phyloP scores from a whole-genome alignment of 2,113 vertebrate species.

The Ranitomeya variabilis region DNA sequence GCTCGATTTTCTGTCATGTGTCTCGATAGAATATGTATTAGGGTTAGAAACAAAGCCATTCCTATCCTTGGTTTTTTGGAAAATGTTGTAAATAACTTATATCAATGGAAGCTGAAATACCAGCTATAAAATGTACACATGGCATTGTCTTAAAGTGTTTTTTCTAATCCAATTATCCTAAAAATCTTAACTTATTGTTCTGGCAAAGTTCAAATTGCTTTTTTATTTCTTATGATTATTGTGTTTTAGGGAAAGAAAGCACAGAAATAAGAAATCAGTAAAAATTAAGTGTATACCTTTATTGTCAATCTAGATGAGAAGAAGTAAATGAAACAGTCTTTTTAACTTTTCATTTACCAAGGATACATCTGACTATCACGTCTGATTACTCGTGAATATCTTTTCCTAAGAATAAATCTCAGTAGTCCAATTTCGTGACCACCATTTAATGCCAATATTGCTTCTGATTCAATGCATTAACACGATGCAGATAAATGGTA shows the following conservation, averaged over 20 bases:
- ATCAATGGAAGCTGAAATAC: too few relatives aligned
- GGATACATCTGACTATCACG: not conserved
- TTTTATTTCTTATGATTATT: not conserved
- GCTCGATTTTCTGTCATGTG: too few relatives aligned
- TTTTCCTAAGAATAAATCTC: not conserved
- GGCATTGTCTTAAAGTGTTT: too few relatives aligned
- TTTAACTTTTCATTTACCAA: not conserved
- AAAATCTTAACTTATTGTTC: too few relatives aligned
- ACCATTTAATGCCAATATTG: not conserved
- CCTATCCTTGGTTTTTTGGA: too few relatives aligned
- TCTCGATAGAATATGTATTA: too few relatives aligned
- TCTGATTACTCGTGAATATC: not conserved
- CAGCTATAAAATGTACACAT: too few relatives aligned
- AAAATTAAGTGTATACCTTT: not conserved
- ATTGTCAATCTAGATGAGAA: not conserved
- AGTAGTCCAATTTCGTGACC: too few relatives aligned
- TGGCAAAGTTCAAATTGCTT: not conserved
- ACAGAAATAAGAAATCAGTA: not conserved
- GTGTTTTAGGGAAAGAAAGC: not conserved
- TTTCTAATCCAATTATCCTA: too few relatives aligned
- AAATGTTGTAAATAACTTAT: too few relatives aligned
- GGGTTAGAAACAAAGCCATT: too few relatives aligned
- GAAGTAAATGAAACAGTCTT: not conserved
- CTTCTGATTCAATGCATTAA: not conserved
- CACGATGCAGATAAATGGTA: constrained; percentile 73